Evolutionary conservation across 2,113 vertebrate species (phyloP).

Genomic region (Tenebrosternarchus preto): DNA sequence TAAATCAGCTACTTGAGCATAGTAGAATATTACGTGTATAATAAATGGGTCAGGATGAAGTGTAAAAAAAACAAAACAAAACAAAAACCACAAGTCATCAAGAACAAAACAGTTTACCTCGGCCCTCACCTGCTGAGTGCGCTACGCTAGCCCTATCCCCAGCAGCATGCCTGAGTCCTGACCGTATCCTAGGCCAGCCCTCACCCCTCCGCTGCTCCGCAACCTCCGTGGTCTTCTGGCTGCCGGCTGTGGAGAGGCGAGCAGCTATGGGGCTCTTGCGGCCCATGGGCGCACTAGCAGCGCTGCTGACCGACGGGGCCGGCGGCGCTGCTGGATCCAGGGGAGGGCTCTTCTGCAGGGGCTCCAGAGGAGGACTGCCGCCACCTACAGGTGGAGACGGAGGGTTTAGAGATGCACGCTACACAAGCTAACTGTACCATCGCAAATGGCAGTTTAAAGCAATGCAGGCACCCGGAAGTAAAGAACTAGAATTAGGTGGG

Average conservation of each 20-base stretch:
- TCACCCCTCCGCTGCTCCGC: conserved; percentile 87
- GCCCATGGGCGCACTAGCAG: conserved; percentile 74
- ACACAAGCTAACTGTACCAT: neutral
- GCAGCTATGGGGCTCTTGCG: conserved; percentile 82
- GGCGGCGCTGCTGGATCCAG: conserved; percentile 83
- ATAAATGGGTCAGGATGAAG: neutral
- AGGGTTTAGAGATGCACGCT: neutral
- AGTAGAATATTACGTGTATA: neutral
- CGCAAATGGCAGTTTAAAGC: neutral
- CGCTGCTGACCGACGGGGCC: conserved; percentile 70
- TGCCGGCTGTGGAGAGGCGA: conserved; percentile 67
- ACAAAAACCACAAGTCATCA: neutral
- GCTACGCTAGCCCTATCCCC: conserved; percentile 2
- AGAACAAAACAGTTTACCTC: neutral
- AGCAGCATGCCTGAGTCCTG: conserved; percentile 17
- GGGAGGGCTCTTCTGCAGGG: conserved; percentile 83
- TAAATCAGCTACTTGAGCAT: neutral
- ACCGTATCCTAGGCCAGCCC: conserved; percentile 19
- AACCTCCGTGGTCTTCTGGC: conserved; percentile 83
- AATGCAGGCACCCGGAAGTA: neutral
- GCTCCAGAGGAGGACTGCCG: conserved; percentile 82
- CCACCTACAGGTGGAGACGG: conserved; percentile 70
- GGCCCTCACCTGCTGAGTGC: conserved; percentile 20
- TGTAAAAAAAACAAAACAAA: too few species aligned
- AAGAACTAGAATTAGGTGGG: neutral